Conservation (phyloP, 2,113 vertebrate genomes). For the Porphyrio hochstetteri region DNA sequence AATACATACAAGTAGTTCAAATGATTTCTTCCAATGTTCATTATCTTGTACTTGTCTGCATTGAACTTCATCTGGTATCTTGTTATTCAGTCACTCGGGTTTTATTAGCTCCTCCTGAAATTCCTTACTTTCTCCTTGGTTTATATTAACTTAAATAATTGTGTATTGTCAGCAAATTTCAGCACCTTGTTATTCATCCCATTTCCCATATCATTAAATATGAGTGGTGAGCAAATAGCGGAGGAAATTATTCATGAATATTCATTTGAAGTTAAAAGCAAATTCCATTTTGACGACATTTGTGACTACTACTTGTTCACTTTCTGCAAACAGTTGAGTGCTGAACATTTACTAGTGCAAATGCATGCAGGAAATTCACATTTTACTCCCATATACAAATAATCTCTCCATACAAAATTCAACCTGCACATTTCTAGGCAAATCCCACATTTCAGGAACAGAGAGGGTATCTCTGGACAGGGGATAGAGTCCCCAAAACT, state of each 20-base stretch:
- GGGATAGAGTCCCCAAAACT: not conserved
- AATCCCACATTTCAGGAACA: not conserved
- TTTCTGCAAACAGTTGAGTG: slow-evolving; percentile 17
- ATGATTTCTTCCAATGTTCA: slow-evolving; percentile 35
- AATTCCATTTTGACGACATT: slow-evolving; percentile 39
- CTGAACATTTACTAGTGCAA: slow-evolving; percentile 12
- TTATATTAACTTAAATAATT: slow-evolving; percentile 64
- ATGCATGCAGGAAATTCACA: not conserved
- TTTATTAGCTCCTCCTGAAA: slow-evolving; percentile 53
- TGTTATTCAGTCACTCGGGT: slow-evolving; percentile 41
- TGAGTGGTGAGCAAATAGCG: slow-evolving; percentile 60
- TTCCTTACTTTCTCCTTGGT: slow-evolving; percentile 27
- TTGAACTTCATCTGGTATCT: slow-evolving; percentile 26
- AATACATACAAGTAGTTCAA: not conserved
- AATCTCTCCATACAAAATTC: not conserved
- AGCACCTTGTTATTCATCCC: slow-evolving; percentile 56
- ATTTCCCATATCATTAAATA: slow-evolving; percentile 68
- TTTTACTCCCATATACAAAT: not conserved
- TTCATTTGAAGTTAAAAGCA: slow-evolving; percentile 61
- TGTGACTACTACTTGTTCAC: slow-evolving; percentile 11
- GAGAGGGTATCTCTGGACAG: not conserved
- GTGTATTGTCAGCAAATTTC: slow-evolving; percentile 55
- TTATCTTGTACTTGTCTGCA: slow-evolving; percentile 8
- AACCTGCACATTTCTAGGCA: not conserved
- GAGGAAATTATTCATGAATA: slow-evolving; percentile 69